These are phyloP conservation scores for Pseudanteris insignis DNA, from an alignment of 2,888 invertebrate species.

Conservation along the genomic window DNA sequence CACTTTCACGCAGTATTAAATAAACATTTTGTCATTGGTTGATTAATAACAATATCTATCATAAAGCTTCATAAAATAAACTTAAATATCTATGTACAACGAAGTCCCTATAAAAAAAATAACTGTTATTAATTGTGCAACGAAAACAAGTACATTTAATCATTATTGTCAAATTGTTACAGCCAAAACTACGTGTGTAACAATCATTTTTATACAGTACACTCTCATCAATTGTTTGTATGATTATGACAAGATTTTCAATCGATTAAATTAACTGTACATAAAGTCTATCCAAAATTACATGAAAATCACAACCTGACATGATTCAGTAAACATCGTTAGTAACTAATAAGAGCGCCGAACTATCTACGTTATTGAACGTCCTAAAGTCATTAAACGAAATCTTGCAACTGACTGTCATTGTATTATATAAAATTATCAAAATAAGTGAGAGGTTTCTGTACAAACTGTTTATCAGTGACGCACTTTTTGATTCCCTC, in stretches of 20 bases:
- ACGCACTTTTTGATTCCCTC: no score
- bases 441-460: no score
- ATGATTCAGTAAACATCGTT: no score
- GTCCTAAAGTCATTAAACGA: no score
- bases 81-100: constrained; percentile 22
- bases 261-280: not conserved
- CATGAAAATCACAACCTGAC: no score
- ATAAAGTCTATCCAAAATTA: constrained; percentile 1
- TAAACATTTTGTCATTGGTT: no score
- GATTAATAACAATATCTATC: constrained; percentile 1
- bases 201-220: constrained; percentile 2
- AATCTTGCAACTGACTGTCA: no score
- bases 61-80: constrained; percentile 1
- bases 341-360: not conserved
- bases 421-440: no score
- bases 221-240: no score
- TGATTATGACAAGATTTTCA: no score
- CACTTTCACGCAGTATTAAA: constrained; percentile 22
- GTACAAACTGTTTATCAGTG: no score
- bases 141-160: constrained; percentile 22
- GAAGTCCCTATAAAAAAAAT: constrained; percentile 8
- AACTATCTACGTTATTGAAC: constrained; percentile 2
- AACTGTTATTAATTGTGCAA: constrained; percentile 14
- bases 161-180: constrained; percentile 7
- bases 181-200: constrained; percentile 3